A percentile compares a stretch with the other conserved stretches of the same genome.
phyloP scores from a whole-genome alignment of 1,140 invertebrate species.

The Coptotermes formosanus region DNA sequence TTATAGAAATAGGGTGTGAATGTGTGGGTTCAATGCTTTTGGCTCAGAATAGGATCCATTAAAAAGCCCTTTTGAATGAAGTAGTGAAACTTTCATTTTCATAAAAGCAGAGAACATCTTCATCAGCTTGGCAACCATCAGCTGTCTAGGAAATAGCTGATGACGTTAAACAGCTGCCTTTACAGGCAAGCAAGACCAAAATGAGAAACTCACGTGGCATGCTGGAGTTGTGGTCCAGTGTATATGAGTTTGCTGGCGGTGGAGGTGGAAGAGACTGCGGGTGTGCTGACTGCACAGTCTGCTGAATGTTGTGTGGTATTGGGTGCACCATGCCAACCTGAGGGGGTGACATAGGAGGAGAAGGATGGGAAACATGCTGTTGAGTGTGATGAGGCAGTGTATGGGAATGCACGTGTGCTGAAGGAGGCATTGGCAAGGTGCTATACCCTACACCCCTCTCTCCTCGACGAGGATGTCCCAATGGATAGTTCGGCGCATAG shows the following conservation, averaged over 20 bases:
- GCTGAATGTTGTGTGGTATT: constrained; percentile 41
- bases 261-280: constrained; percentile 56
- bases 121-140: too few species aligned
- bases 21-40: too few species aligned
- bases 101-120: too few species aligned
- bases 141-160: too few species aligned
- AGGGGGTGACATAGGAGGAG: constrained; percentile 38
- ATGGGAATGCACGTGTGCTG: constrained; percentile 43
- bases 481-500: constrained; percentile 91
- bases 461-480: constrained; percentile 68
- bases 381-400: constrained; percentile 48
- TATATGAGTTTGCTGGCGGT: constrained; percentile 48
- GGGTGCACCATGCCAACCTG: constrained; percentile 46
- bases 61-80: too few species aligned
- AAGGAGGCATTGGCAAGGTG: constrained; percentile 61
- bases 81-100: too few species aligned
- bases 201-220: constrained; percentile 73
- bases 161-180: too few species aligned
- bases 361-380: constrained; percentile 30
- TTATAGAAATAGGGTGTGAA: too few species aligned
- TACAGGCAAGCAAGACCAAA: neutral
- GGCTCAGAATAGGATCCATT: too few species aligned
- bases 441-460: constrained; percentile 83
- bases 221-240: constrained; percentile 61
- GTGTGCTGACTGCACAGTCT: constrained; percentile 34